Conservation (phyloP, 2,797 vertebrate species). For the Rhinella marina region DNA sequence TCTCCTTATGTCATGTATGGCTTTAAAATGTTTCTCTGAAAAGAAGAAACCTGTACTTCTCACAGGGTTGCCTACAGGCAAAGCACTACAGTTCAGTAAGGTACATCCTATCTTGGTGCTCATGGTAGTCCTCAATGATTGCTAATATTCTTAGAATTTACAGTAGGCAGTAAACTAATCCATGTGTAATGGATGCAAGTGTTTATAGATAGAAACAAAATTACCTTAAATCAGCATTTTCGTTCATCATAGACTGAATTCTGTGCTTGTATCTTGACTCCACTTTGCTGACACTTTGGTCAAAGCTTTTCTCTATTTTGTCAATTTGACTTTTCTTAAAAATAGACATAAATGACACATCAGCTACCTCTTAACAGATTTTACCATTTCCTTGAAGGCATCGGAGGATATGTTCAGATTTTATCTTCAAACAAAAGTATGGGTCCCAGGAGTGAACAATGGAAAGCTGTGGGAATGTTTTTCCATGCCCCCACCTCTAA, state of each 20-base stretch:
- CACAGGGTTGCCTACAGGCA: too few species aligned
- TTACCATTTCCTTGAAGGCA: background rate
- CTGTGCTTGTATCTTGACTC: slow-evolving; percentile 67
- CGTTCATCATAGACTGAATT: slow-evolving; percentile 63
- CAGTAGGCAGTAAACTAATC: background rate
- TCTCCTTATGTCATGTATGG: too few species aligned
- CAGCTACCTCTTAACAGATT: background rate
- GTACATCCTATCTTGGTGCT: too few species aligned
- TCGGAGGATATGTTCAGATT: background rate
- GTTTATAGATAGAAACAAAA: background rate
- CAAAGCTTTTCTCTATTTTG: slow-evolving; percentile 65
- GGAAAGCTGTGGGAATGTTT: background rate
- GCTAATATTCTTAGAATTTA: background rate
- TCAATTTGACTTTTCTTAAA: slow-evolving; percentile 64
- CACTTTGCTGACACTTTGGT: slow-evolving; percentile 60
- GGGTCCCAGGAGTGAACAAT: background rate
- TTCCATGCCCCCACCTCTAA: background rate
- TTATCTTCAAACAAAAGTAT: background rate
- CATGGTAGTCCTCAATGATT: too few species aligned
- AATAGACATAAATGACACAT: background rate
- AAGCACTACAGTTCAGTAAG: too few species aligned
- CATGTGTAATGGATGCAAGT: background rate
- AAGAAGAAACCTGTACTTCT: too few species aligned
- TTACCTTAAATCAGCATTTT: slow-evolving; percentile 68
- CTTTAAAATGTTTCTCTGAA: too few species aligned